Conservation (phyloP, 2,113 vertebrate genomes). For the Bombycilla garrulus region DNA sequence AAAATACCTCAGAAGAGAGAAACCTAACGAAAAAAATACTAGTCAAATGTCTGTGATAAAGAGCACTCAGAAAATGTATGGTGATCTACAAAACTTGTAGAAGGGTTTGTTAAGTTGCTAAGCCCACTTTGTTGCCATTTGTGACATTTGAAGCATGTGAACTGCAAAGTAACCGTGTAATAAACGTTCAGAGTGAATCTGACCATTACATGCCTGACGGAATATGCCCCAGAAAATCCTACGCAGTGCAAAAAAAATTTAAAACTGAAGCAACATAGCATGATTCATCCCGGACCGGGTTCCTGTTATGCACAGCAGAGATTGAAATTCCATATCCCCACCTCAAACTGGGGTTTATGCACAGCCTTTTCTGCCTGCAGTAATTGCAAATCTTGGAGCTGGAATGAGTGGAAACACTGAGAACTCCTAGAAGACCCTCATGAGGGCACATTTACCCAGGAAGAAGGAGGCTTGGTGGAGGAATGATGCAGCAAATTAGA, state of each 20-base stretch:
- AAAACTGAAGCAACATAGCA: conserved; percentile 11
- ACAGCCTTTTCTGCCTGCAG: background rate
- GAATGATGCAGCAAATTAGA: background rate
- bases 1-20: conserved; percentile 14
- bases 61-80: background rate
- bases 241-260: conserved; percentile 30
- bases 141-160: conserved; percentile 2
- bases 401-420: background rate
- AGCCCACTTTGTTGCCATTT: background rate
- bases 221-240: conserved; percentile 60
- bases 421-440: conserved; percentile 6
- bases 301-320: conserved; percentile 61
- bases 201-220: conserved; percentile 1
- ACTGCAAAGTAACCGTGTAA: background rate
- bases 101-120: background rate
- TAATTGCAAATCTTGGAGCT: background rate
- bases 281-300: conserved; percentile 57
- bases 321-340: conserved; percentile 53
- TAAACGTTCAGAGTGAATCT: background rate
- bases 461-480: background rate
- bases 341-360: conserved; percentile 11
- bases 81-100: background rate
- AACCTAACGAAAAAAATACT: background rate
- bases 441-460: background rate
- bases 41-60: conserved; percentile 32